Evolutionary conservation across 2,888 invertebrate species (phyloP), one percentile per base, ranked within the genome.

Genomic region (Calliopum simillimum): DNA sequence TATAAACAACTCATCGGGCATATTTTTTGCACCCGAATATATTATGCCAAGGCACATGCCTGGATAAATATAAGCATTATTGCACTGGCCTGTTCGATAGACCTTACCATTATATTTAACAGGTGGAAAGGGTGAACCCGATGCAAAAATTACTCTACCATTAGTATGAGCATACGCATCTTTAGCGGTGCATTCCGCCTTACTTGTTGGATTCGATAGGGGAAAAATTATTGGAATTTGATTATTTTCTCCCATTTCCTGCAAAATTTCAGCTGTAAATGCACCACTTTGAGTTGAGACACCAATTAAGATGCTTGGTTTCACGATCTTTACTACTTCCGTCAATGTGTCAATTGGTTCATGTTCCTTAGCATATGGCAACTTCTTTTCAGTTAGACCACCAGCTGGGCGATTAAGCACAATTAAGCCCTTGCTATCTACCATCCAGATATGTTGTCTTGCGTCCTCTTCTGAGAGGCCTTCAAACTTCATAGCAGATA

Each of bases 101-200:
- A 91, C 91, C 84, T 93, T 92, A 0, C 95, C 96, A 76, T 94
- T 91, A 71, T 92, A 88, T 66, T 89, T 91, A 71, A 97, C 95
- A 0, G 96, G 94, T 63, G 91, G 90, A 87, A 99, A 99, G 13
- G 99, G 99, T 25, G 97, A 98, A 23, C 99, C 99, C 72, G 96
- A 97, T 25, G 98, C 97, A 88, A 99, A 99, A 73, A 99, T 90
- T 67, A 93, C 94, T 73, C 90, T 92, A 51, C 98, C 99, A 93
- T 95, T 91, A 0, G 98, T 97, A 81, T 92, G 87, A 51, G 86
- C 89, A 87, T 98, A 99, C 4, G 98, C 99, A 79, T 96, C 91
- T 85, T 97, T 96, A n/a, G 99, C 99, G 14, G 99, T 99, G 84
- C 99, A 99, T 87, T 99, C 99, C 0, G 99, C 97, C 88, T 98